Evolutionary conservation across 2,888 invertebrate species (phyloP).

Genomic region (Rhogogaster chlorosoma): DNA sequence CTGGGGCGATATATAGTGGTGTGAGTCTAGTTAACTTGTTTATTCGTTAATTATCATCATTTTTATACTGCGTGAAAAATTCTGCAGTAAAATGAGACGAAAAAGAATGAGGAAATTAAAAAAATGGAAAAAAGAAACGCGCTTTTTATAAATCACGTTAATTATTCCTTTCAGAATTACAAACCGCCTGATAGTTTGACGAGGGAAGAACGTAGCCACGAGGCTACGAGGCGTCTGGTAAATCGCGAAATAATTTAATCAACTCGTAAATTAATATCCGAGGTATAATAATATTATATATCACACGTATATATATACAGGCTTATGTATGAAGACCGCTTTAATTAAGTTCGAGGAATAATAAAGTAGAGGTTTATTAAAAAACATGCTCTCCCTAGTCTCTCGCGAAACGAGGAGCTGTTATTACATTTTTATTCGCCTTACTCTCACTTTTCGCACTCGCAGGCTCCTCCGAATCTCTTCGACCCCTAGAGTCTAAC

Average conservation of each 20-base stretch:
- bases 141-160: background rate
- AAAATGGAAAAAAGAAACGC: background rate
- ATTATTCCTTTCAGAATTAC: background rate
- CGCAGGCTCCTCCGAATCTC: background rate
- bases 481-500: background rate
- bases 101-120: background rate
- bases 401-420: background rate
- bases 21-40: background rate
- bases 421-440: slow-evolving; percentile 32
- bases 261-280: slow-evolving; percentile 37
- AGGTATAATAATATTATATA: slow-evolving; percentile 1
- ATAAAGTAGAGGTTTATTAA: slow-evolving; percentile 46
- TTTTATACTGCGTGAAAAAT: background rate
- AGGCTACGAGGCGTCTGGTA: background rate
- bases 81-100: background rate
- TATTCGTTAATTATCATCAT: background rate
- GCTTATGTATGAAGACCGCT: background rate
- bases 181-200: background rate
- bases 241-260: slow-evolving; percentile 29
- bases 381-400: slow-evolving; percentile 29
- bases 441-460: background rate
- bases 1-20: background rate
- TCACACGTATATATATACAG: background rate
- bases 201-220: background rate
- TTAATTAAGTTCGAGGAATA: slow-evolving; percentile 45